Base-by-base conservation (phyloP, 2,888 invertebrate species). In the Cataglyphis albicans region DNA sequence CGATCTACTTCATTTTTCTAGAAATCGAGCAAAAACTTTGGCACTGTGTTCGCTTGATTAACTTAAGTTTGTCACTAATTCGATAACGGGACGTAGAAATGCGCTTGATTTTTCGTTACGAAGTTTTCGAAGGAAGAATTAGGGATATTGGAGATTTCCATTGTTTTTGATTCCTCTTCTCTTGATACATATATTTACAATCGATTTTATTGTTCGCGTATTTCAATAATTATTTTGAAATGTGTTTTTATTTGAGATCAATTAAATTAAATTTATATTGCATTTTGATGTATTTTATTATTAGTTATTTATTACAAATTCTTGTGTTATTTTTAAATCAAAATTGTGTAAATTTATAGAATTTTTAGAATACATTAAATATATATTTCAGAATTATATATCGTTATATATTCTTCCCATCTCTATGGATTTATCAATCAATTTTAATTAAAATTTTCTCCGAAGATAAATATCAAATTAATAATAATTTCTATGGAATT, bases 1-100 rank as follows among this genome's bases (percentile, higher is more conserved):
- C 70, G 35, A 80, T 80, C 68, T 25, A 59, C 44, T 70, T 80
- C 59, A 70, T 68, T 80, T 70, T 59, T 70, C 25, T 5, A 18
- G 44, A 70, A 78, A 68, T 78, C 68, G 78, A 70, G 25, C 25
- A 80, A 61, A 35, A 70, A 70, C 70, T 70, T 61, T 80, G 70
- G 59, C 78, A 70, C 44, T 48, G 59, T 35, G 52, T 70, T 25
- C 21, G 78, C 70, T 80, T 80, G 44, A 80, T 80, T 70, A 80
- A 68, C 70, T 80, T 70, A 70, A 80, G 70, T 44, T 59, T 12
- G 35, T 59, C 35, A 18, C 78, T 68, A 59, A 70, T 59, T 80
- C 25, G 59, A 76, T 76, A 57, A 76, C 18, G 25, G 41, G 21
- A 76, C 21, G 9, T 55, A 55, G 65, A 55, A 57, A 21, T 7